These are phyloP conservation scores for Pterocles burchelli DNA, from an alignment of 2,113 vertebrate species.

Conservation along the genomic window DNA sequence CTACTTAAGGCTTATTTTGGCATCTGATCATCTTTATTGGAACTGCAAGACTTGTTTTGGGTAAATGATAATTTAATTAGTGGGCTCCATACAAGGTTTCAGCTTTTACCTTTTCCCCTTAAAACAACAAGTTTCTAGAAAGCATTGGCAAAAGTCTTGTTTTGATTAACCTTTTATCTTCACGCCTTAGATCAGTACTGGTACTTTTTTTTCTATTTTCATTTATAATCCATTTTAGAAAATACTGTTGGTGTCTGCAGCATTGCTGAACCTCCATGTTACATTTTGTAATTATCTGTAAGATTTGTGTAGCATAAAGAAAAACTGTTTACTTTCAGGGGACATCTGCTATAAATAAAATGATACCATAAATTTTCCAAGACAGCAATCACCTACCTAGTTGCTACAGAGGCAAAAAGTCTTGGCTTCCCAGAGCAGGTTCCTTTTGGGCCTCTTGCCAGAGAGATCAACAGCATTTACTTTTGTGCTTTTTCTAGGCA, in stretches of 20 bases:
- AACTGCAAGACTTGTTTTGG: conserved; percentile 14
- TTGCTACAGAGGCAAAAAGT: conserved; percentile 33
- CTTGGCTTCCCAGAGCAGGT: conserved; percentile 41
- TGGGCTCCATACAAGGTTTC: conserved; percentile 52
- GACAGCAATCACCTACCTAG: conserved; percentile 20
- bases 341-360: conserved; percentile 80
- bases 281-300: conserved; percentile 63
- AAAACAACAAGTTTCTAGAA: conserved; percentile 63
- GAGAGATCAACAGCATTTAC: conserved; percentile 58
- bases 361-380: conserved; percentile 68
- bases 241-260: conserved; percentile 54
- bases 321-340: conserved; percentile 70
- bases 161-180: conserved; percentile 76
- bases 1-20: conserved; percentile 26
- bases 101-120: conserved; percentile 74
- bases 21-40: conserved; percentile 48
- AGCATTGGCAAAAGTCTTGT: conserved; percentile 67
- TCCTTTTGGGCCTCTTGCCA: conserved; percentile 55
- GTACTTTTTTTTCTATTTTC: conserved; percentile 8
- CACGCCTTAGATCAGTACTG: conserved; percentile 72
- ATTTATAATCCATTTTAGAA: conserved; percentile 65
- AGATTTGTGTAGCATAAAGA: conserved; percentile 67
- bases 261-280: conserved; percentile 43
- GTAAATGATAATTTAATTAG: conserved; percentile 70
- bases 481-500: conserved; percentile 32